Conservation (phyloP, 2,888 invertebrate species). For the Piscicola geometra region DNA sequence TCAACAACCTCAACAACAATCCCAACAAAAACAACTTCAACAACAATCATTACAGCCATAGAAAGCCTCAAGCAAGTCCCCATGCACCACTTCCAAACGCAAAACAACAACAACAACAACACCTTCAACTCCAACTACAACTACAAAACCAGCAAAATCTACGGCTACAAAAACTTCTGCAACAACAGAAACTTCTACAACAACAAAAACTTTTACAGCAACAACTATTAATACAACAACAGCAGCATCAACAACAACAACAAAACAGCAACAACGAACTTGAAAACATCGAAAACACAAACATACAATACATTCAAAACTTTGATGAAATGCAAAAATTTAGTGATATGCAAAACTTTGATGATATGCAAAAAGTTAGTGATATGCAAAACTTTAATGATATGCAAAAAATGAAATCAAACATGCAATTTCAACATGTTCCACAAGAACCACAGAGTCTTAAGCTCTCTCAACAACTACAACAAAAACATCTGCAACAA, state of each 20-base stretch:
- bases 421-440: neutral
- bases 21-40: neutral
- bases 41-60: no score
- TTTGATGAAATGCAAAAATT: no score
- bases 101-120: neutral
- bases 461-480: neutral
- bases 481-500: neutral
- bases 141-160: no score
- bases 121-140: no score
- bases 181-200: neutral
- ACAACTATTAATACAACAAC: neutral
- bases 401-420: no score
- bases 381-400: no score
- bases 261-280: neutral
- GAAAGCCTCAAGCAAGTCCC: no score
- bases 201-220: constrained; percentile 16
- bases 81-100: neutral
- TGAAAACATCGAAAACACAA: neutral
- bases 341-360: no score
- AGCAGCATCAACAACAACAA: constrained; percentile 7
- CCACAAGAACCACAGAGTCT: neutral
- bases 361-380: no score
- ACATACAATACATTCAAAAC: neutral
- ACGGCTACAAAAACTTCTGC: no score
- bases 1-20: neutral